Evolutionary conservation across 2,888 invertebrate genomes (phyloP).

Genomic region (Torymus tubicola): DNA sequence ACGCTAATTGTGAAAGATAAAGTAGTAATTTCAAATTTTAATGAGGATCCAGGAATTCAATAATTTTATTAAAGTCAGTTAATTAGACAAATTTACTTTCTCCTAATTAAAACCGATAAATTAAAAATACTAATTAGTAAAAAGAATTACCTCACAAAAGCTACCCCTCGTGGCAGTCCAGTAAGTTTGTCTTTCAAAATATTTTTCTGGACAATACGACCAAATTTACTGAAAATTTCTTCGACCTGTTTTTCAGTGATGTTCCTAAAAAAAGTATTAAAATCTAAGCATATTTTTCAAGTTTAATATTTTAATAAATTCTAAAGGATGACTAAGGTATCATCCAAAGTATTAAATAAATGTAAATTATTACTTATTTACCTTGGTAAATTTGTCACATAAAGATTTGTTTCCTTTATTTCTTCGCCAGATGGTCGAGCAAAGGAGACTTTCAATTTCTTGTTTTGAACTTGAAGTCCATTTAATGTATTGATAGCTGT

Average conservation of each 20-base stretch:
- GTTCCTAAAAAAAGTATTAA: conserved; percentile 75
- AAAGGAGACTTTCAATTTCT: conserved; percentile 95
- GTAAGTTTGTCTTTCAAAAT: conserved; percentile 92
- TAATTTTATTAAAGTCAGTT: conserved; percentile 13
- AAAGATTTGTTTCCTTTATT: conserved; percentile 95
- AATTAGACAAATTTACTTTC: neutral
- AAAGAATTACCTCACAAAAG: conserved; percentile 87
- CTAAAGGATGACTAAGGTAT: no score
- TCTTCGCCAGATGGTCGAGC: conserved; percentile 94
- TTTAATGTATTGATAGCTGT: conserved; percentile 92
- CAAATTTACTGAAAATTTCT: conserved; percentile 91
- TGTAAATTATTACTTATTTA: conserved; percentile 60
- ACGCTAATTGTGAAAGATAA: conserved; percentile 35
- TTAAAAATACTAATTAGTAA: conserved; percentile 8
- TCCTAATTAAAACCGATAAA: conserved; percentile 1
- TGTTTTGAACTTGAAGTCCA: conserved; percentile 92
- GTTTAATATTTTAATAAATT: no score
- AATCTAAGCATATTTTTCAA: neutral
- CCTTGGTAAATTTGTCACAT: conserved; percentile 94
- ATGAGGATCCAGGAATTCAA: conserved; percentile 29
- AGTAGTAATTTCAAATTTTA: conserved; percentile 41
- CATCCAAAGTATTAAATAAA: neutral
- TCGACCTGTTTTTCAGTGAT: conserved; percentile 90
- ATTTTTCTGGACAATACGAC: conserved; percentile 94
- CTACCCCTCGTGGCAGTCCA: conserved; percentile 92